Percentiles rank a stretch among this genome's conserved stretches.
Conservation (phyloP, 2,797 vertebrate species). For the Halcyon leucocephala region DNA sequence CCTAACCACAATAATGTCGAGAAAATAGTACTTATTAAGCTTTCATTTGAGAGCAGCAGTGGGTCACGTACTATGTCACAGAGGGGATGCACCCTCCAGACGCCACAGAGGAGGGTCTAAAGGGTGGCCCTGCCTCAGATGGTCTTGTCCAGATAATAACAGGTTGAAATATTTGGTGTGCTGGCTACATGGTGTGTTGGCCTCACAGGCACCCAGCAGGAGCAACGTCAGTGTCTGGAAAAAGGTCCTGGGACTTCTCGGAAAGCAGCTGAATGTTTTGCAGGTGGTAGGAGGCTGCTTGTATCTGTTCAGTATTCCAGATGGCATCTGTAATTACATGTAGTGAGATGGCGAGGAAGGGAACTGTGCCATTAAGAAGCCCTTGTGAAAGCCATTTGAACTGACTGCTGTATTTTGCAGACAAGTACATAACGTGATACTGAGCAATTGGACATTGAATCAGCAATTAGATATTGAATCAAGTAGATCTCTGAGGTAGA, state of each 20-base stretch:
- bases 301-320: not conserved
- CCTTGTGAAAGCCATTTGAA: not conserved
- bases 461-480: not conserved
- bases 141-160: not conserved
- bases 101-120: not conserved
- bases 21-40: not conserved
- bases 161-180: not conserved
- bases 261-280: not conserved
- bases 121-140: not conserved
- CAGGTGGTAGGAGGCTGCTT: not conserved
- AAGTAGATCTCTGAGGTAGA: not conserved
- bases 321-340: not conserved
- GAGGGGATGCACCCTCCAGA: not conserved
- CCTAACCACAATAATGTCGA: not conserved
- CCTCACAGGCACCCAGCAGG: fast-evolving
- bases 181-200: fast-evolving
- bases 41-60: not conserved
- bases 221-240: not conserved
- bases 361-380: not conserved
- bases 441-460: not conserved
- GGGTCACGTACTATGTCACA: fast-evolving
- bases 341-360: not conserved
- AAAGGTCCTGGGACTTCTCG: not conserved
- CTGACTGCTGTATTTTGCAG: not conserved
- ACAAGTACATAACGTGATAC: not conserved